These are phyloP conservation scores for Chaetophractus vellerosus DNA, from an alignment of 2,797 vertebrate species.

Conservation along the genomic window DNA sequence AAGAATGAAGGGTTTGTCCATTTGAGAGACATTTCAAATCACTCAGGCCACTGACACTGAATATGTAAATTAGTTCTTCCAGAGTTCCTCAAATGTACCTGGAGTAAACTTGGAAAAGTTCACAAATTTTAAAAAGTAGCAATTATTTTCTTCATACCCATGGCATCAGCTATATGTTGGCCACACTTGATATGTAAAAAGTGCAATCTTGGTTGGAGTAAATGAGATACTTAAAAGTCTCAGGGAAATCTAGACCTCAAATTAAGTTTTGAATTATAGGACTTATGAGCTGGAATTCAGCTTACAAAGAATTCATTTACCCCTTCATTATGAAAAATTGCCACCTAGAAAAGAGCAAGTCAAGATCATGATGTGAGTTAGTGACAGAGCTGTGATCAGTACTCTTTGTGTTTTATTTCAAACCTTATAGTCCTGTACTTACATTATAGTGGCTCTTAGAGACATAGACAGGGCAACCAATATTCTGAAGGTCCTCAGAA, in stretches of 20 bases:
- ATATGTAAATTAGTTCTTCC: constrained; percentile 65
- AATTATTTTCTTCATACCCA: neutral
- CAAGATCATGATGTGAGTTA: neutral
- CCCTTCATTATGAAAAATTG: neutral
- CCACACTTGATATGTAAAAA: neutral
- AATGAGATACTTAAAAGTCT: neutral
- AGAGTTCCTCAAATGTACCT: neutral
- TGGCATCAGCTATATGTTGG: neutral
- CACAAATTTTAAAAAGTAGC: constrained; percentile 23
- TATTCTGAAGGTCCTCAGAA: neutral
- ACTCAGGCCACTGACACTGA: constrained; percentile 6
- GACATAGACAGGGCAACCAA: neutral
- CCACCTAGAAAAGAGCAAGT: constrained; percentile 53
- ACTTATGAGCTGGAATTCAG: neutral
- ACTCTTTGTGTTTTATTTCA: neutral
- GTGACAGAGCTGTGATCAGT: neutral
- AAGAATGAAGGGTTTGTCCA: constrained; percentile 47
- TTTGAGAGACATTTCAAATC: constrained; percentile 58
- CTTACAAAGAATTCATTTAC: constrained; percentile 16
- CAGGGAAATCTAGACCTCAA: neutral
- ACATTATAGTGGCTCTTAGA: neutral
- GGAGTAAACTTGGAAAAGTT: constrained; percentile 57
- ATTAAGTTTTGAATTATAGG: constrained; percentile 41
- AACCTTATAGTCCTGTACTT: neutral
- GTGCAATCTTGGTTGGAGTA: constrained; percentile 1